phyloP scores from a whole-genome alignment of 1,140 invertebrate genomes.

The Solenopsis invicta region DNA sequence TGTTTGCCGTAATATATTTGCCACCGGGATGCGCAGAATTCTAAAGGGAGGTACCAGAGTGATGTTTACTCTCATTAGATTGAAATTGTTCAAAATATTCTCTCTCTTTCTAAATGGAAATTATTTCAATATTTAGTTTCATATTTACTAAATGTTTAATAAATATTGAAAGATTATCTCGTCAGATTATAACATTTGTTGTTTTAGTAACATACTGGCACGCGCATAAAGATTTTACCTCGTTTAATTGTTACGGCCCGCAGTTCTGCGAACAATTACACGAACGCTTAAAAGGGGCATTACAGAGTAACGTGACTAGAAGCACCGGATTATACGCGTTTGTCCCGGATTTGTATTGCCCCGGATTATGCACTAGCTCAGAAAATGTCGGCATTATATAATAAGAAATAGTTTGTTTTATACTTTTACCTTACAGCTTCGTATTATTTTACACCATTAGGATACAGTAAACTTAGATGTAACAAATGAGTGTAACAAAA shows the following conservation, averaged over 20 bases:
- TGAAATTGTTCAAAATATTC: too few relatives aligned
- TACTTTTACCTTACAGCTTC: background rate
- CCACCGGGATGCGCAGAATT: background rate
- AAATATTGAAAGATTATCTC: constrained; percentile 28
- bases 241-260: constrained; percentile 37
- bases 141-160: background rate
- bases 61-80: constrained; percentile 11
- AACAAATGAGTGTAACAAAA: background rate
- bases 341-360: constrained; percentile 36
- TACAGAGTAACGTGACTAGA: constrained; percentile 51
- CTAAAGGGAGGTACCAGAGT: background rate
- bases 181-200: background rate
- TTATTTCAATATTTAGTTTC: background rate
- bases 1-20: constrained; percentile 21
- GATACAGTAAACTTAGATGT: background rate
- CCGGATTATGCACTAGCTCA: constrained; percentile 36
- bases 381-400: constrained; percentile 52
- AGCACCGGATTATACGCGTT: constrained; percentile 49
- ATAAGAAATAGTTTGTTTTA: constrained; percentile 38
- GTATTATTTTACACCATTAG: background rate
- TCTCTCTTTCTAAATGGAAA: background rate
- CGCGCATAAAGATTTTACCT: constrained; percentile 35
- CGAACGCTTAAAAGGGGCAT: constrained; percentile 37
- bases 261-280: constrained; percentile 50
- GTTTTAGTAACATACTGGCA: constrained; percentile 1